Conservation (phyloP, 2,113 vertebrate genomes). For the Noturus placidus region DNA sequence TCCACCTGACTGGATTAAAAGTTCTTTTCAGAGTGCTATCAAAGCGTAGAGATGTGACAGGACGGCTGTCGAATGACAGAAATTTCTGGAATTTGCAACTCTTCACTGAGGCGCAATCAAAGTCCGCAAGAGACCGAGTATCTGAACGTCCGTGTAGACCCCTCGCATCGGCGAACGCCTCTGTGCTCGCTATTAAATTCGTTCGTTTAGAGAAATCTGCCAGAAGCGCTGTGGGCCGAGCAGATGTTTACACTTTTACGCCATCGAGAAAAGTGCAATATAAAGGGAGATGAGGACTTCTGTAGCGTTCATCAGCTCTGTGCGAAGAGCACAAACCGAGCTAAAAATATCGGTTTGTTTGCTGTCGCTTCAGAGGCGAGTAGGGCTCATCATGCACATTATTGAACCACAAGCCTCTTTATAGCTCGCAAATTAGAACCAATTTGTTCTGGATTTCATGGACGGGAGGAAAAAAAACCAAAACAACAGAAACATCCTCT, state of each 20-base stretch:
- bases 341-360: neutral
- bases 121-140: neutral
- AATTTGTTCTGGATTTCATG: neutral
- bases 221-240: neutral
- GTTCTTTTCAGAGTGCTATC: neutral
- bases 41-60: neutral
- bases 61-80: neutral
- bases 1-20: neutral
- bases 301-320: neutral
- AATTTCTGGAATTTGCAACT: neutral
- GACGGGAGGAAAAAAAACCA: neutral
- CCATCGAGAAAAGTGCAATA: neutral
- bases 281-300: neutral
- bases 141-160: neutral
- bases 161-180: neutral
- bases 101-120: neutral
- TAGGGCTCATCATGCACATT: conserved; percentile 18
- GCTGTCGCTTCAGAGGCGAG: neutral
- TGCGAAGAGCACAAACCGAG: neutral
- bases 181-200: neutral
- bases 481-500: conserved; percentile 5
- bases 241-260: neutral
- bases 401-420: neutral
- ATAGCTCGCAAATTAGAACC: neutral
- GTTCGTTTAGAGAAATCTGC: neutral